These are phyloP conservation scores for Bombus cullumanus DNA, from an alignment of 1,140 invertebrate species.

Conservation along the genomic window DNA sequence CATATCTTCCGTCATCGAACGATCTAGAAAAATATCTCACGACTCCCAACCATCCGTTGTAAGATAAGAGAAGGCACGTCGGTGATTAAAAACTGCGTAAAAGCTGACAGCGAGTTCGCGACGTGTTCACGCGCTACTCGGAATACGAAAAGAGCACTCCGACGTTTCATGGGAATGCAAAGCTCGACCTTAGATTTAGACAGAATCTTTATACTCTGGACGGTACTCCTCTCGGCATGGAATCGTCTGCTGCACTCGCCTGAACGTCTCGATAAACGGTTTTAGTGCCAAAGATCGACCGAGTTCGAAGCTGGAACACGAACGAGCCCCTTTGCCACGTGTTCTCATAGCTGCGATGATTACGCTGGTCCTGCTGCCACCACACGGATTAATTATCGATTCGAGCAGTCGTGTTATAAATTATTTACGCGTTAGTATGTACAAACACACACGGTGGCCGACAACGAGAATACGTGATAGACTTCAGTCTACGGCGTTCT, in stretches of 20 bases:
- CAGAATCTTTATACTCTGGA: not conserved
- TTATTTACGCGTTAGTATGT: conserved; percentile 60
- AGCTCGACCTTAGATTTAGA: not conserved
- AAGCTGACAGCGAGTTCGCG: not conserved
- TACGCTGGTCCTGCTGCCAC: not conserved
- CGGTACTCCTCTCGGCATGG: not conserved
- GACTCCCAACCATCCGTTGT: not conserved
- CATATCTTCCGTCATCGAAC: not conserved
- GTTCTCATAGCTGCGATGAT: not conserved
- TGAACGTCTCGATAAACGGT: not conserved
- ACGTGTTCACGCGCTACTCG: not conserved
- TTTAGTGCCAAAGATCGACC: not conserved
- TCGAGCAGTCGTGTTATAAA: conserved; percentile 47
- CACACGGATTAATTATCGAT: conserved; percentile 13
- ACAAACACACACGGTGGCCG: conserved; percentile 37
- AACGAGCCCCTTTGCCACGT: not conserved
- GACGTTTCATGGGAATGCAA: conserved; percentile 1
- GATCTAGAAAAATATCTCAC: not conserved
- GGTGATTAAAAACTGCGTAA: not conserved
- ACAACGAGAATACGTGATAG: conserved; percentile 18
- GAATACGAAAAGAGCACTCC: not conserved
- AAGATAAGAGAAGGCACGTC: conserved; percentile 9
- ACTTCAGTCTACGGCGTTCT: conserved; percentile 11
- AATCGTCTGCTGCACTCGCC: not conserved
- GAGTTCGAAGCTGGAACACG: not conserved